phyloP scores from a whole-genome alignment of 2,797 vertebrate species.

The Austrolebias charrua region DNA sequence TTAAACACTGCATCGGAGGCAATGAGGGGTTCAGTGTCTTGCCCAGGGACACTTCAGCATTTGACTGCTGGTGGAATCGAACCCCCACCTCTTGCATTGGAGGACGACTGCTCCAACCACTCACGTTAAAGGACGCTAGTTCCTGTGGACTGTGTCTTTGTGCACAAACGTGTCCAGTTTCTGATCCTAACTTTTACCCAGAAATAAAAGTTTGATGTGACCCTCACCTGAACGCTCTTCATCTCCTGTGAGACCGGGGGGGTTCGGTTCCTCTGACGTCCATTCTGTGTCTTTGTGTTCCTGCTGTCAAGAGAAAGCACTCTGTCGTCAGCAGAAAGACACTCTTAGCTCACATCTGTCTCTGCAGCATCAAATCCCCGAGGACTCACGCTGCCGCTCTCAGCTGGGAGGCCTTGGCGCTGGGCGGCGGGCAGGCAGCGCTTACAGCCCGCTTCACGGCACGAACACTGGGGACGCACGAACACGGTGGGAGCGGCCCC shows the following conservation, averaged over 20 bases:
- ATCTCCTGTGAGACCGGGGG: constrained; percentile 13
- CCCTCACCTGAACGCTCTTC: constrained; percentile 77
- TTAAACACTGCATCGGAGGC: too few species aligned
- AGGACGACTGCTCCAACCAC: too few species aligned
- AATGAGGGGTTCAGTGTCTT: too few species aligned
- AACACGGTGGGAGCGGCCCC: constrained; percentile 80
- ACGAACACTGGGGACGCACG: constrained; percentile 65
- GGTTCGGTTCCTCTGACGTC: not conserved
- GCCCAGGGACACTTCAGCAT: too few species aligned
- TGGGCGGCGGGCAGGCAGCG: constrained; percentile 63
- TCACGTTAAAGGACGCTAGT: too few species aligned
- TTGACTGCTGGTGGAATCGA: too few species aligned
- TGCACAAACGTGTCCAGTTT: too few species aligned
- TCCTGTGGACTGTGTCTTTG: too few species aligned
- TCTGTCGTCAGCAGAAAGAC: not conserved
- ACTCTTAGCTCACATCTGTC: too few species aligned
- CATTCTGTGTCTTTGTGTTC: constrained; percentile 5
- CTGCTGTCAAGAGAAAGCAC: constrained; percentile 35
- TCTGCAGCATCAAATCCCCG: not conserved
- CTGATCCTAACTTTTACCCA: too few species aligned
- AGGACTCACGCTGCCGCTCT: constrained; percentile 53
- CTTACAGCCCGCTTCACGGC: constrained; percentile 56
- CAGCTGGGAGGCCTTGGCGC: constrained; percentile 22
- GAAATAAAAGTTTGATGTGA: not conserved
- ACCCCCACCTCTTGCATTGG: too few species aligned